Evolutionary conservation across 2,888 invertebrate species (phyloP), one percentile per base, ranked within the genome.

Genomic region (Ferdinandea cuprea): DNA sequence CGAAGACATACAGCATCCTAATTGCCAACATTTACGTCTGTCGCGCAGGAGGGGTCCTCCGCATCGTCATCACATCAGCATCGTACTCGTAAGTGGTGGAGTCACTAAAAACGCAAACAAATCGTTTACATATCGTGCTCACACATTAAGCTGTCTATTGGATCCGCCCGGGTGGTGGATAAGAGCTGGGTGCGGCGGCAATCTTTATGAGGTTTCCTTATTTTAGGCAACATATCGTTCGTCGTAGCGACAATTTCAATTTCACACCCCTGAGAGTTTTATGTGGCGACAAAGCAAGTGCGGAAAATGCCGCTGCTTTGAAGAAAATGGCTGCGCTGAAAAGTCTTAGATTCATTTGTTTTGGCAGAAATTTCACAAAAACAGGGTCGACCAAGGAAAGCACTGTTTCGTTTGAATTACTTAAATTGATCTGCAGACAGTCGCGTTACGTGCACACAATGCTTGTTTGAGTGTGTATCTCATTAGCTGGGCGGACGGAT

Each of bases 101-200:
- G 56, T 40, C n/a, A 37, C 42, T 44, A 71, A 85, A 87, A 87
- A 85, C 87, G 86, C 87, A 87, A 88, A 87, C 87, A 88, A 89
- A 87, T 88, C 89, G 88, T 86, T 88, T 86, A 87, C 87, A 87
- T 88, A 74, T 80, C 74, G 65, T 71, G 44, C 46, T n/a, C 13
- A 35, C 44, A 69, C 59, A 79, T 79, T 79, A 54, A 66, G 52
- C 59, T 73, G 66, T 46, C 44, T 59, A 40, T 37, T 56, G n/a
- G n/a, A 52, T 56, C 32, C 21, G 46, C 69, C 21, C n/a, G 2
- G 35, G 35, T 37, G 32, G 32, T 58, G n/a, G 21, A 8, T 13
- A 11, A 15, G 6, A 8, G 0, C n/a, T 2, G 3, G 37, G 17
- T 0, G 5, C 7, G 21, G 32, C 5, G 37, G 13, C 9, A 59